phyloP scores from a whole-genome alignment of 2,888 invertebrate genomes.

The Altica lythri region DNA sequence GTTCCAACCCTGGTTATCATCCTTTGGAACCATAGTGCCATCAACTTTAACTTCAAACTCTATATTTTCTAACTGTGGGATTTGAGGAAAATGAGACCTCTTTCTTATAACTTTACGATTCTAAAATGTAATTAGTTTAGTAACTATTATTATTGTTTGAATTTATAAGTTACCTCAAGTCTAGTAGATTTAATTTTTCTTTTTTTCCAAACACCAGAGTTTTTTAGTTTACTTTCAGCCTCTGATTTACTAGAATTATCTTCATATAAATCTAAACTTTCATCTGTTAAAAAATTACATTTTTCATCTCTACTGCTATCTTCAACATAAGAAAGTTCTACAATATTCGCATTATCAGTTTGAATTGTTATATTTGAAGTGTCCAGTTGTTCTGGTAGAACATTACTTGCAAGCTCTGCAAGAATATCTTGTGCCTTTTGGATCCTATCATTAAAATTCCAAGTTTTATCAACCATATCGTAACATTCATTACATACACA shows the following conservation, averaged over 20 bases:
- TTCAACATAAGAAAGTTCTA: slow-evolving; percentile 29
- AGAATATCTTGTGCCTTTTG: slow-evolving; percentile 54
- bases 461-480: slow-evolving; percentile 52
- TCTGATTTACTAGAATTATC: slow-evolving; percentile 29
- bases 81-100: slow-evolving; percentile 28
- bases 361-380: slow-evolving; percentile 10
- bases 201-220: slow-evolving; percentile 16
- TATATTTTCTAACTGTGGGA: slow-evolving; percentile 36
- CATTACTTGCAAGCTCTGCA: slow-evolving; percentile 33
- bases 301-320: slow-evolving; percentile 21
- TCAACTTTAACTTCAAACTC: slow-evolving; percentile 51
- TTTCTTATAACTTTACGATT: slow-evolving; percentile 31
- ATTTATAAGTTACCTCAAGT: slow-evolving; percentile 28
- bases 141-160: no score
- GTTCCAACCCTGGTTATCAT: slow-evolving; percentile 53
- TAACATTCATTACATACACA: slow-evolving; percentile 52
- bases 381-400: slow-evolving; percentile 27
- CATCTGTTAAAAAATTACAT: slow-evolving; percentile 30
- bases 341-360: slow-evolving; percentile 13
- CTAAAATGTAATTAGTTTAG: no score
- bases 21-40: slow-evolving; percentile 50
- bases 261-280: slow-evolving; percentile 23
- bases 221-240: slow-evolving; percentile 10
- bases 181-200: slow-evolving; percentile 28
- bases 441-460: slow-evolving; percentile 54